Evolutionary conservation across 30 jellyfish, hydroid and myxozoan genomes (phyloP).

Genomic region (Aurelia coerulea): DNA sequence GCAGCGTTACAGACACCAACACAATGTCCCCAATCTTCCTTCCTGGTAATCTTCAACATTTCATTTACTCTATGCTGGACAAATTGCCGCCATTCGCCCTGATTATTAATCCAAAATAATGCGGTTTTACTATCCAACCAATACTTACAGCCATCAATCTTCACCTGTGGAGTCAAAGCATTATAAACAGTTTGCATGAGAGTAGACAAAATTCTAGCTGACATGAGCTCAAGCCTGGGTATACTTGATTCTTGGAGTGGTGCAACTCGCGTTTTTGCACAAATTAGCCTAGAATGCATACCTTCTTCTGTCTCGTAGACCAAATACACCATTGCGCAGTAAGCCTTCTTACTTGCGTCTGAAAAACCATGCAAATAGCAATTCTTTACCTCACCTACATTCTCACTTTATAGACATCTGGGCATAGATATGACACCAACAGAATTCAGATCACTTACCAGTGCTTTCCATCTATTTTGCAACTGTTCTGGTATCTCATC

Average conservation of each 20-base stretch:
- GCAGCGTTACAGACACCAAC: conserved; percentile 48
- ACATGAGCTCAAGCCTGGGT: background rate
- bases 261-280: conserved; percentile 27
- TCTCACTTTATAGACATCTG: conserved; percentile 6
- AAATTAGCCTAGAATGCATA: conserved; percentile 1
- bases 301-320: too few relatives aligned
- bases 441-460: conserved; percentile 18
- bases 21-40: conserved; percentile 1
- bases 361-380: conserved; percentile 14
- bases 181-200: conserved; percentile 13
- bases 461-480: conserved; percentile 8
- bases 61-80: conserved; percentile 34
- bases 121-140: conserved; percentile 54
- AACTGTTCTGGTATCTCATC: conserved; percentile 25
- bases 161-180: conserved; percentile 10
- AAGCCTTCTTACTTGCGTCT: conserved; percentile 37
- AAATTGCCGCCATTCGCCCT: conserved; percentile 19
- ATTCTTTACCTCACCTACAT: conserved; percentile 7
- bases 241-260: too few relatives aligned
- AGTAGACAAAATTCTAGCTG: conserved; percentile 1
- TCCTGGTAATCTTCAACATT: background rate
- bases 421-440: conserved; percentile 7
- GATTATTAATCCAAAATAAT: conserved; percentile 24
- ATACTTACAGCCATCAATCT: conserved; percentile 14
- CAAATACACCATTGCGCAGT: conserved; percentile 10